Conservation (phyloP, 2,888 invertebrate genomes). For the Argyresthia goedartella region DNA sequence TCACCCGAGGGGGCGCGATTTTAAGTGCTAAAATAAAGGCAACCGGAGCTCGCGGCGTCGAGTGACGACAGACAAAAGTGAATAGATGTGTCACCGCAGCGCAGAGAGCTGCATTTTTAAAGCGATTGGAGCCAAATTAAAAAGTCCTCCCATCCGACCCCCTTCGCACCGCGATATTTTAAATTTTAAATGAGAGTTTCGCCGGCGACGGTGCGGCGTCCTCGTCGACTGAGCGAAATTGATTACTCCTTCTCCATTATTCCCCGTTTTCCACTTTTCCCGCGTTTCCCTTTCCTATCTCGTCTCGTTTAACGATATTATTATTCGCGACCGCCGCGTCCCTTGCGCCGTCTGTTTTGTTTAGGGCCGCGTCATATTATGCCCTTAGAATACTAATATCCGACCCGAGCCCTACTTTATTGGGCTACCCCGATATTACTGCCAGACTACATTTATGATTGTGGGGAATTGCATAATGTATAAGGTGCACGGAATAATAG, state of each 20-base stretch:
- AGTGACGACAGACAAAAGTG: slow-evolving; percentile 55
- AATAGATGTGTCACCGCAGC: slow-evolving; percentile 65
- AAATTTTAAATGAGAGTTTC: slow-evolving; percentile 66
- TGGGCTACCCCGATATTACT: background rate
- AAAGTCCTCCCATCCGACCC: slow-evolving; percentile 56
- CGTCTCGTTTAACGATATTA: slow-evolving; percentile 63
- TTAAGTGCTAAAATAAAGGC: background rate
- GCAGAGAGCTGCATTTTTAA: slow-evolving; percentile 62
- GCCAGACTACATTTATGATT: too few relatives aligned
- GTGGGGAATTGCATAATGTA: too few relatives aligned
- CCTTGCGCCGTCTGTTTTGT: slow-evolving; percentile 15
- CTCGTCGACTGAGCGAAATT: slow-evolving; percentile 65
- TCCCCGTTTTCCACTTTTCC: slow-evolving; percentile 64
- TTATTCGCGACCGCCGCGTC: slow-evolving; percentile 28
- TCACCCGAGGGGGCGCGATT: background rate
- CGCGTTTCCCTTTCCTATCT: slow-evolving; percentile 50
- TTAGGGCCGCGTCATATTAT: slow-evolving; percentile 13
- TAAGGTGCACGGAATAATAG: too few relatives aligned
- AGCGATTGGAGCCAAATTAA: slow-evolving; percentile 61
- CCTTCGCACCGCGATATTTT: slow-evolving; percentile 59
- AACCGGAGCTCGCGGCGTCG: slow-evolving; percentile 18
- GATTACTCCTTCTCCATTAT: slow-evolving; percentile 70
- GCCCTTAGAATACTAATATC: slow-evolving; percentile 1
- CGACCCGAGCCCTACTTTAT: background rate
- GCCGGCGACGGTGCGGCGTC: slow-evolving; percentile 53